Conservation (phyloP, 2,888 invertebrate genomes). For the Xestia rhomboidea region DNA sequence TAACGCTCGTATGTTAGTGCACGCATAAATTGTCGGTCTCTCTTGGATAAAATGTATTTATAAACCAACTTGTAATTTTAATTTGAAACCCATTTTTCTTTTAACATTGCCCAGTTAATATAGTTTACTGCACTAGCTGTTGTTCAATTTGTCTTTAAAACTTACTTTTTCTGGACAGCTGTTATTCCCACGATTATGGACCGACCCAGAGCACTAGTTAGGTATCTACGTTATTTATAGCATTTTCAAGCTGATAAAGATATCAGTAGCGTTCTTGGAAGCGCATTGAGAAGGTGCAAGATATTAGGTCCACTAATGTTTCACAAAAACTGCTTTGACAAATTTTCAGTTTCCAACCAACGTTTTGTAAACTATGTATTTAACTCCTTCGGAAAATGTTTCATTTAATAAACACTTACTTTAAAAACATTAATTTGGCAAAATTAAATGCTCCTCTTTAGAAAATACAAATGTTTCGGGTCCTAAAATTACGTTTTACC, state of each 20-base stretch:
- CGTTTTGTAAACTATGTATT: background rate
- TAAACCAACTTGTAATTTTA: slow-evolving; percentile 31
- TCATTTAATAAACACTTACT: background rate
- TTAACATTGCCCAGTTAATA: slow-evolving; percentile 3
- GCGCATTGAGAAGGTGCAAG: slow-evolving; percentile 75
- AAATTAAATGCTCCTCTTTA: background rate
- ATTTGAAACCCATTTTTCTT: slow-evolving; percentile 10
- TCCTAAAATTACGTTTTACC: background rate
- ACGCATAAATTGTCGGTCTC: slow-evolving; percentile 44
- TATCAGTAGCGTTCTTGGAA: slow-evolving; percentile 68
- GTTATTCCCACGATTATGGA: slow-evolving; percentile 74
- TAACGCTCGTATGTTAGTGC: slow-evolving; percentile 51
- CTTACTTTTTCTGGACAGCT: slow-evolving; percentile 57
- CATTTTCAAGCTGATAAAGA: slow-evolving; percentile 84
- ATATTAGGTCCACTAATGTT: slow-evolving; percentile 20
- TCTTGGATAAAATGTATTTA: slow-evolving; percentile 54
- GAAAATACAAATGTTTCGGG: background rate
- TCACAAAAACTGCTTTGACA: background rate
- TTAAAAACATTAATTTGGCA: background rate
- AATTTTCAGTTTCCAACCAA: background rate
- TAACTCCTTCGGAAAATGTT: background rate
- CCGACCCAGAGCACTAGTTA: slow-evolving; percentile 71
- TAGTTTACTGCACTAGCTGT: background rate
- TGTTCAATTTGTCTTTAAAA: slow-evolving; percentile 21
- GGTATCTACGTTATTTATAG: slow-evolving; percentile 83